phyloP scores from a whole-genome alignment of 1,140 invertebrate genomes.

The Magallana gigas region DNA sequence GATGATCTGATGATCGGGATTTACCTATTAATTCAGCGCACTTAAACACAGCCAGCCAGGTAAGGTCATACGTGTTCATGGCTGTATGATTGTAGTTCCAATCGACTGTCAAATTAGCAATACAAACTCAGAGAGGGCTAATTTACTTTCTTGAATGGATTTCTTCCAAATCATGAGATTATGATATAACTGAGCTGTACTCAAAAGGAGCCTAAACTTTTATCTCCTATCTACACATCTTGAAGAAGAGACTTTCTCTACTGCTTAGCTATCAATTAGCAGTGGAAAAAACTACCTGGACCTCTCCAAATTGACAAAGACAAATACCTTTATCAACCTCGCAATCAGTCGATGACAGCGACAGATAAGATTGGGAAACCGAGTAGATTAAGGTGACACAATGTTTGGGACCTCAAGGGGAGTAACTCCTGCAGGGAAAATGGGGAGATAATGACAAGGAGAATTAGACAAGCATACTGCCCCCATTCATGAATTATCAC shows the following conservation, averaged over 20 bases:
- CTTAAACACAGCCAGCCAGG: background rate
- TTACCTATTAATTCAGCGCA: slow-evolving; percentile 21
- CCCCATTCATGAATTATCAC: slow-evolving; percentile 9
- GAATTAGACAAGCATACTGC: background rate
- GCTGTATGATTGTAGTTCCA: slow-evolving; percentile 19
- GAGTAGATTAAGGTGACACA: slow-evolving; percentile 33
- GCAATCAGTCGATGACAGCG: slow-evolving; percentile 23
- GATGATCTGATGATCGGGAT: slow-evolving; percentile 21
- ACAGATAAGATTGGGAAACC: slow-evolving; percentile 18
- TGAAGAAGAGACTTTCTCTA: background rate
- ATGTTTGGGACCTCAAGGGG: slow-evolving; percentile 24
- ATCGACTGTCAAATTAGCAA: slow-evolving; percentile 33
- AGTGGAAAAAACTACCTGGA: slow-evolving; percentile 16
- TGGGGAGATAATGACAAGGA: slow-evolving; percentile 24
- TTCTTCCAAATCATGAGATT: background rate
- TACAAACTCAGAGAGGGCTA: background rate
- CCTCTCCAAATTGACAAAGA: slow-evolving; percentile 15
- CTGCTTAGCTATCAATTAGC: slow-evolving; percentile 18
- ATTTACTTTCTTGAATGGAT: background rate
- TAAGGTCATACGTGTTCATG: slow-evolving; percentile 20
- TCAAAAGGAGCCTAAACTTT: background rate
- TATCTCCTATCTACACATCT: background rate
- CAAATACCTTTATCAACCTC: slow-evolving; percentile 22
- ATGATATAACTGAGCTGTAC: slow-evolving; percentile 1
- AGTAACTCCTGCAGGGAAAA: slow-evolving; percentile 26